Percentiles rank a stretch among this genome's conserved stretches.
Conservation (phyloP, 2,888 invertebrate species). For the Hirtodrosophila confusa region DNA sequence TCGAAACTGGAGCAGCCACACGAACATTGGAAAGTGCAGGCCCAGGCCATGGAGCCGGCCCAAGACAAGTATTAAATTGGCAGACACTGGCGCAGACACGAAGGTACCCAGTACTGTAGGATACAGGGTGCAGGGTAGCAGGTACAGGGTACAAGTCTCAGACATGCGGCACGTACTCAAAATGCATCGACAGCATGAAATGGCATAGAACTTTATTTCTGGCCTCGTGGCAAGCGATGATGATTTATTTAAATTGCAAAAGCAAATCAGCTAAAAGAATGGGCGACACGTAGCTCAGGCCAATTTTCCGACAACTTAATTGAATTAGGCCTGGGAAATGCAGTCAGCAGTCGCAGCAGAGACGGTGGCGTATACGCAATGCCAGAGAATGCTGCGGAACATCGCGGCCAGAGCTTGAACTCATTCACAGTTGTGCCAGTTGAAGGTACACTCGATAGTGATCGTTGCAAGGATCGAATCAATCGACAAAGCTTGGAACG, state of each 20-base stretch:
- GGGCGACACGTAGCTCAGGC: slow-evolving; percentile 59
- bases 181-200: slow-evolving; percentile 68
- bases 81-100: slow-evolving; percentile 42
- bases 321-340: slow-evolving; percentile 63
- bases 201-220: slow-evolving; percentile 27
- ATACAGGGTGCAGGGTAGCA: neutral
- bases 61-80: slow-evolving; percentile 73
- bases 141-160: slow-evolving; percentile 24
- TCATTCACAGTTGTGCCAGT: slow-evolving; percentile 30
- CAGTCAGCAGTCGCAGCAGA: slow-evolving; percentile 3
- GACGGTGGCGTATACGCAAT: slow-evolving; percentile 64
- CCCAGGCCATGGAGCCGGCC: slow-evolving; percentile 22
- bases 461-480: too few relatives aligned
- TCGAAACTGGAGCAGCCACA: slow-evolving; percentile 70
- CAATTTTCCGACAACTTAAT: slow-evolving; percentile 75
- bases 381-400: slow-evolving; percentile 5
- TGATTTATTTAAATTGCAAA: slow-evolving; percentile 83
- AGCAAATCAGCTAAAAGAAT: slow-evolving; percentile 47
- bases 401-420: slow-evolving; percentile 13
- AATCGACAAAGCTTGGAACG: too few relatives aligned
- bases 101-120: slow-evolving; percentile 36
- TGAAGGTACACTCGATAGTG: too few relatives aligned
- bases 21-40: slow-evolving; percentile 70
- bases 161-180: slow-evolving; percentile 57
- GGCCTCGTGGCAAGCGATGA: slow-evolving; percentile 55